phyloP scores from a whole-genome alignment of 2,888 invertebrate genomes.

The Tenodera sinensis region DNA sequence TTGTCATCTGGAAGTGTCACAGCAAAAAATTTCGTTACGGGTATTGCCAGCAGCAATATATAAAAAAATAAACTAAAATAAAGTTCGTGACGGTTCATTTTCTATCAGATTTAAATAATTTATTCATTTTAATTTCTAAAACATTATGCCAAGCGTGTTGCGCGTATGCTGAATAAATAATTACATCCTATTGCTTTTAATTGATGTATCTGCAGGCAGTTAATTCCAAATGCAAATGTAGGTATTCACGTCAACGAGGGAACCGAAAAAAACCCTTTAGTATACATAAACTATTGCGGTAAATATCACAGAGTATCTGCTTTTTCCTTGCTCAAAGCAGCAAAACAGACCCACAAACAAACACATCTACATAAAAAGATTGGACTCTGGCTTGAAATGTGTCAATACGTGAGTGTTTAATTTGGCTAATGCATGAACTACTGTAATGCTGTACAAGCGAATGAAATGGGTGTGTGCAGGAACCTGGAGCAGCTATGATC shows the following conservation, averaged over 20 bases:
- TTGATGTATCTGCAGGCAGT: not conserved
- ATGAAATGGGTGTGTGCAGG: too few relatives aligned
- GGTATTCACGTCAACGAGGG: not conserved
- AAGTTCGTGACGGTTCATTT: not conserved
- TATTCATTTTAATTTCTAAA: not conserved
- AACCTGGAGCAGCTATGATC: not conserved
- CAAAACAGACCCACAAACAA: not conserved
- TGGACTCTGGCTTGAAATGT: not conserved
- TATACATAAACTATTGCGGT: not conserved
- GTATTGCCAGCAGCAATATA: not conserved
- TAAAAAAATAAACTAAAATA: not conserved
- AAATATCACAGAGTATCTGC: not conserved
- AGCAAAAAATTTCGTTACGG: not conserved
- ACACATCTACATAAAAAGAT: not conserved
- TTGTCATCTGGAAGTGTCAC: not conserved
- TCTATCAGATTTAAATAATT: not conserved
- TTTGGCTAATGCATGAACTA: not conserved
- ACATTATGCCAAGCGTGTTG: not conserved
- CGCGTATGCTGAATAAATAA: not conserved
- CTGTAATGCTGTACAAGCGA: too few relatives aligned
- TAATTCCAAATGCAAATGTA: not conserved
- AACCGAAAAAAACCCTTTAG: not conserved
- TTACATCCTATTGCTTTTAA: not conserved
- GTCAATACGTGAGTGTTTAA: not conserved
- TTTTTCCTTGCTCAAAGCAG: not conserved